Base-by-base conservation (phyloP, 2,797 vertebrate species). In the Esox masquinongy region DNA sequence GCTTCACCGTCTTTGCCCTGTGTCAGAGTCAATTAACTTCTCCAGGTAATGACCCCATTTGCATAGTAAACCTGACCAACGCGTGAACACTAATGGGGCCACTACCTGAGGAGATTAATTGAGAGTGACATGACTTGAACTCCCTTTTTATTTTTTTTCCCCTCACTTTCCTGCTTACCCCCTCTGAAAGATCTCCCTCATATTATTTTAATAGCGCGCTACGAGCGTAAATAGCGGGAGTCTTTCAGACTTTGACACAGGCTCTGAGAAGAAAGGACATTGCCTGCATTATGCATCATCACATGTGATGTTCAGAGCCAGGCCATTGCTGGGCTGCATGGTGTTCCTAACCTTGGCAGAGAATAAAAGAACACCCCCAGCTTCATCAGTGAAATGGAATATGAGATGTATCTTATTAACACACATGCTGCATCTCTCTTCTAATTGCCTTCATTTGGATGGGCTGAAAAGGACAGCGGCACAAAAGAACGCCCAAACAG, bases 1-100 rank as follows among this genome's bases (percentile, higher is more conserved):
- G 90, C 70, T 2, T 80, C 91, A 82, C 91, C 93, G 91, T 93
- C 89, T 82, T 91, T 91, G 92, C 90, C 91, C 92, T 91, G 87
- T 96, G 96, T 97, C 97, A 97, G 92, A 96, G 93, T 94, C 95
- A 96, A 97, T 98, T 97, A 97, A 93, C 93, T 88, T 95, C 94
- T 93, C 93, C 94, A 95, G 95, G 94, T 97, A 97, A 97, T 95
- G 94, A 96, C 94, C 95, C 93, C 92, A 96, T 98, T 97, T 96
- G 95, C 95, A 96, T 96, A 95, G 95, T 93, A 94, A 96, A 95
- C 92, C 88, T 92, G 95, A 94, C 93, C 92, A 93, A 94, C 91
- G 95, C 95, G 93, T 94, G 93, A 93, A 93, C 91, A 95, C 96
- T 96, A 97, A 97, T 96, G 95, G 95, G 95, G 94, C 94, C 92